These are phyloP conservation scores for Chaetophractus vellerosus DNA, from an alignment of 2,797 vertebrate genomes.

Conservation along the genomic window DNA sequence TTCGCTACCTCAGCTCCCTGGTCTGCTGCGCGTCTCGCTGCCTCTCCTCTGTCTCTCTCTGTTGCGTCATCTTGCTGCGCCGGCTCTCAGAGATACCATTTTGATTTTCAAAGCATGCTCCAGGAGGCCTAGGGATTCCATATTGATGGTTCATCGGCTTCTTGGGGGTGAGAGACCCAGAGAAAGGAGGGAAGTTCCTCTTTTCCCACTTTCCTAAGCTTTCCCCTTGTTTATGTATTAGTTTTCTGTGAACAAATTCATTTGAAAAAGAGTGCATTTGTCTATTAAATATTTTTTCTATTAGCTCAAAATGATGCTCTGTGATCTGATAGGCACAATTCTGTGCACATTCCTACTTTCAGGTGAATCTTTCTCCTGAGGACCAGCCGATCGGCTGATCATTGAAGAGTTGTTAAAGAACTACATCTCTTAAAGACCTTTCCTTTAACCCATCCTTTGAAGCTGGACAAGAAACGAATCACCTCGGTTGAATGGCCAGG, in stretches of 20 bases:
- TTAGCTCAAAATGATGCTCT: conserved; percentile 35
- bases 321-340: background rate
- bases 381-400: background rate
- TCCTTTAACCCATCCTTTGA: background rate
- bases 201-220: background rate
- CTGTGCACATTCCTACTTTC: background rate
- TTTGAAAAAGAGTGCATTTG: background rate
- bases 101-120: background rate
- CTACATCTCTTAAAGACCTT: background rate
- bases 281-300: background rate
- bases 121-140: background rate
- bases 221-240: background rate
- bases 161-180: background rate
- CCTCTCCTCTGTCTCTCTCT: no score
- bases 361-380: background rate
- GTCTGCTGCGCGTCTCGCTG: no score
- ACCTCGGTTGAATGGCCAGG: background rate
- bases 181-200: background rate
- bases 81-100: no score
- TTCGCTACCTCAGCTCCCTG: no score
- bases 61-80: no score
- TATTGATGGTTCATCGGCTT: background rate
- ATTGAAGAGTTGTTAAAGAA: background rate
- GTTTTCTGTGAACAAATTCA: background rate
- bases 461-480: background rate